phyloP scores from a whole-genome alignment of 2,888 invertebrate genomes.

The Piscicola geometra region DNA sequence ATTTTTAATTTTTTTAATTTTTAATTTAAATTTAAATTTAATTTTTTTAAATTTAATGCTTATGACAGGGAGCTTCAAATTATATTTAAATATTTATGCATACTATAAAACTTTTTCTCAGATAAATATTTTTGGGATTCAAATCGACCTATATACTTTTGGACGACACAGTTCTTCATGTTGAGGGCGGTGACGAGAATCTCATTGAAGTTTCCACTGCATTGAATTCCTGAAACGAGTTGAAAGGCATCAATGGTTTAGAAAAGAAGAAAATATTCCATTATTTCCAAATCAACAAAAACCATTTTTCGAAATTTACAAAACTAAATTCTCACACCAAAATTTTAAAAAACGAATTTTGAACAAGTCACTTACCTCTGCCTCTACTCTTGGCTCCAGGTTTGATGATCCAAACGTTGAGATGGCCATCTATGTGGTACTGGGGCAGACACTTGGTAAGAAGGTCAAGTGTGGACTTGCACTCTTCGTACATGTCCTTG shows the following conservation, averaged over 20 bases:
- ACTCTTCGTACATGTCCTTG: constrained; percentile 38
- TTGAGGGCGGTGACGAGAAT: neutral
- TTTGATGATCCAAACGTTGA: constrained; percentile 89
- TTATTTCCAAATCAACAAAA: too few relatives aligned
- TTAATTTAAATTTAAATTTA: too few relatives aligned
- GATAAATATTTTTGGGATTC: too few relatives aligned
- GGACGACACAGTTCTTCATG: constrained; percentile 2
- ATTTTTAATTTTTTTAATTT: too few relatives aligned
- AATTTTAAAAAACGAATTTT: constrained; percentile 16
- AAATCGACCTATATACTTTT: constrained; percentile 13
- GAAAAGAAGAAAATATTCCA: too few relatives aligned
- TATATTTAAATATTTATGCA: too few relatives aligned
- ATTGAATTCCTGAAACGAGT: neutral
- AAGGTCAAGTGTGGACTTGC: constrained; percentile 64
- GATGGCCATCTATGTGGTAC: constrained; percentile 69
- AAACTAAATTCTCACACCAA: too few relatives aligned
- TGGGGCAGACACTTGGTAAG: constrained; percentile 57
- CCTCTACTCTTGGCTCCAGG: constrained; percentile 82
- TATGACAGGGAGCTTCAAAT: too few relatives aligned
- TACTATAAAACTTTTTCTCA: too few relatives aligned
- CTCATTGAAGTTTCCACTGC: neutral
- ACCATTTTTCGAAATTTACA: too few relatives aligned
- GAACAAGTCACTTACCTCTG: constrained; percentile 55
- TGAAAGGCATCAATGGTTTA: neutral
- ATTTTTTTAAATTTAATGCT: too few relatives aligned